Evolutionary conservation across 30 jellyfish, hydroid and myxozoan species (phyloP), one percentile per base, ranked within the genome.

Genomic region (Clytia hemisphaerica): DNA sequence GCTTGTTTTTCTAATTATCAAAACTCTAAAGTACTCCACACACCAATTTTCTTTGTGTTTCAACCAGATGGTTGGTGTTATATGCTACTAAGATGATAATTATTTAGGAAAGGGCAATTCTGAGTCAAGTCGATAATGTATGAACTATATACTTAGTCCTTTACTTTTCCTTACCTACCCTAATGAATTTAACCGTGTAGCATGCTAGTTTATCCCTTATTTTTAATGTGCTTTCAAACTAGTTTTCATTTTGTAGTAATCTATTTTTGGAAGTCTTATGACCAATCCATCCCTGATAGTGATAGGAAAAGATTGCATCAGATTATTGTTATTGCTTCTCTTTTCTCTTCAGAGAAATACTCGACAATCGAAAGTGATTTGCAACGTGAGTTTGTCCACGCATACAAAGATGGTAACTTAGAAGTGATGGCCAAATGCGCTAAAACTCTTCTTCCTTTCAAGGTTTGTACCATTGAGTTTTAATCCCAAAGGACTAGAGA

Each of bases 401-500:
- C 98, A 4, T 89, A 89, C 62, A 71, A 76, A 37, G 64, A 34
- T 31, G 94, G 93, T 15, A 85, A 81, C 61, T 75, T 81, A 32
- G 98, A 89, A 6, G 68, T 35, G 34, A 89, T 89, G 98, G 85
- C 95, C 37, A 82, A 82, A 40, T 75, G 98, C 72, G 98, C 95
- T 0, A 76, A 76, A 44, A 69, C 98, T 10, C 71, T 89, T 44
- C 86, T 89, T 2, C 98, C 98, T 15, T 89, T 80, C 53, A 81
- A 81, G 98, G 98, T 89, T 47, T 16, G 73, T 15, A 6, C 15
- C n/a, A n/a, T n/a, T n/a, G n/a, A n/a, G n/a, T n/a, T n/a, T n/a
- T n/a, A n/a, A n/a, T n/a, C n/a, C n/a, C n/a, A n/a, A n/a, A n/a
- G n/a, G n/a, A n/a, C n/a, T n/a, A n/a, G n/a, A n/a, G n/a, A n/a